Percentiles rank a stretch among this genome's conserved stretches.
phyloP scores from a whole-genome alignment of 2,888 invertebrate genomes.

The Pollenia angustigena region DNA sequence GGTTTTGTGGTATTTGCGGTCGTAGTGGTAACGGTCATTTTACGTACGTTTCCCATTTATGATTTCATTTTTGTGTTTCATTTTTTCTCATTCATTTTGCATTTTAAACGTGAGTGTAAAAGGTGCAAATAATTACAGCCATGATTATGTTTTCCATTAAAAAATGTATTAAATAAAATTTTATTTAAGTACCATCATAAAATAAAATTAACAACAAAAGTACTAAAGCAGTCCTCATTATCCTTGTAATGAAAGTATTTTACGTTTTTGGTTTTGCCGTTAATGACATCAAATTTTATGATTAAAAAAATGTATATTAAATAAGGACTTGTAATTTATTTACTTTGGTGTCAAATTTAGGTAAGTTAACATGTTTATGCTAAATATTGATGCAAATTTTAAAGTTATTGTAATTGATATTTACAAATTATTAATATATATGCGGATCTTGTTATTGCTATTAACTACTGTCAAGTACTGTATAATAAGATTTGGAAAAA shows the following conservation, averaged over 20 bases:
- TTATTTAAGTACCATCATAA: constrained; percentile 44
- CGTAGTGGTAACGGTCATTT: constrained; percentile 70
- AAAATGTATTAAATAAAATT: constrained; percentile 60
- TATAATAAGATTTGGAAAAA: too few relatives aligned
- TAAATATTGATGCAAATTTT: neutral
- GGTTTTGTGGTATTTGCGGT: constrained; percentile 72
- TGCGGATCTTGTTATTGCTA: too few relatives aligned
- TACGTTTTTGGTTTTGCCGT: constrained; percentile 28
- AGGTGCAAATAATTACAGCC: constrained; percentile 61
- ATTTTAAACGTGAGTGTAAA: constrained; percentile 53
- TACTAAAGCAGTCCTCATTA: neutral
- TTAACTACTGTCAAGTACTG: too few relatives aligned
- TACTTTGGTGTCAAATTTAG: constrained; percentile 18
- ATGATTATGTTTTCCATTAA: constrained; percentile 52
- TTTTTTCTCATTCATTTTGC: constrained; percentile 15
- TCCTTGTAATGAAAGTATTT: constrained; percentile 25
- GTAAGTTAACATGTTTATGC: constrained; percentile 25
- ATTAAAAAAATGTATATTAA: constrained; percentile 12
- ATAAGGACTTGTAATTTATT: constrained; percentile 21
- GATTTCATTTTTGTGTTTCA: constrained; percentile 36
- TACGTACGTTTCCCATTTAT: constrained; percentile 64
- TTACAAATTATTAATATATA: too few relatives aligned
- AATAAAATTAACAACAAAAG: constrained; percentile 54
- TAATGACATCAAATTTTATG: constrained; percentile 50
- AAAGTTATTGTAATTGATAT: too few relatives aligned